Conservation (phyloP, 2,888 invertebrate genomes). For the Xanthia icteritia region DNA sequence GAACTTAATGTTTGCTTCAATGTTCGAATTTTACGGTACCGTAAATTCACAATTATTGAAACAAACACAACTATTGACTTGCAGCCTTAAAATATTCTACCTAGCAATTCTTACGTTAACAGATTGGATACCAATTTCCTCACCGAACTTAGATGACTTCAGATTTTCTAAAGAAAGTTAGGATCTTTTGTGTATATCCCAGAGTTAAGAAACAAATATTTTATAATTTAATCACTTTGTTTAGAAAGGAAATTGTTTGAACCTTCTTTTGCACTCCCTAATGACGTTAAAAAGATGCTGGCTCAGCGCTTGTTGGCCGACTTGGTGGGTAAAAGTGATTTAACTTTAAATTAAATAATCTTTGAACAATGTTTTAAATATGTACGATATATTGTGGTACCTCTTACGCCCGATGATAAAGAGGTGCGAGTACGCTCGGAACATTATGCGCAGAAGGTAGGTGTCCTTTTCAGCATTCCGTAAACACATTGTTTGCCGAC, state of each 20-base stretch:
- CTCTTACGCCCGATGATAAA: not conserved
- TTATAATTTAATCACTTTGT: conserved; percentile 62
- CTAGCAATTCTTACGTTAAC: conserved; percentile 19
- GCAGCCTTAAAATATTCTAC: not conserved
- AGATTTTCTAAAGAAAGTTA: conserved; percentile 50
- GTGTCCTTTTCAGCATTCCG: too few relatives aligned
- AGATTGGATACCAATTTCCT: conserved; percentile 54
- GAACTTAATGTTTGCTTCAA: not conserved
- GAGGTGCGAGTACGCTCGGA: not conserved
- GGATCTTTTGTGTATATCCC: conserved; percentile 48
- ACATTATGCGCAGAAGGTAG: not conserved
- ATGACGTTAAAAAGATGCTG: conserved; percentile 49
- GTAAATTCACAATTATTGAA: not conserved
- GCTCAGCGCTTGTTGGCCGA: conserved; percentile 14
- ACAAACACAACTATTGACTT: not conserved
- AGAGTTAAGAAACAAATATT: conserved; percentile 56
- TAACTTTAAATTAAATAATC: conserved; percentile 49
- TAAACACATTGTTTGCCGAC: not conserved
- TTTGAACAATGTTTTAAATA: conserved; percentile 14
- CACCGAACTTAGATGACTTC: conserved; percentile 48
- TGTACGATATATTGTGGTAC: conserved; percentile 2
- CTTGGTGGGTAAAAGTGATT: conserved; percentile 48
- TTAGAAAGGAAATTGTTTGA: conserved; percentile 60
- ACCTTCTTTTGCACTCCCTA: conserved; percentile 57
- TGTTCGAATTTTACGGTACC: not conserved